Evolutionary conservation across 64 coral and sea anemone genomes (phyloP).

Genomic region (Anthopleura sola): DNA sequence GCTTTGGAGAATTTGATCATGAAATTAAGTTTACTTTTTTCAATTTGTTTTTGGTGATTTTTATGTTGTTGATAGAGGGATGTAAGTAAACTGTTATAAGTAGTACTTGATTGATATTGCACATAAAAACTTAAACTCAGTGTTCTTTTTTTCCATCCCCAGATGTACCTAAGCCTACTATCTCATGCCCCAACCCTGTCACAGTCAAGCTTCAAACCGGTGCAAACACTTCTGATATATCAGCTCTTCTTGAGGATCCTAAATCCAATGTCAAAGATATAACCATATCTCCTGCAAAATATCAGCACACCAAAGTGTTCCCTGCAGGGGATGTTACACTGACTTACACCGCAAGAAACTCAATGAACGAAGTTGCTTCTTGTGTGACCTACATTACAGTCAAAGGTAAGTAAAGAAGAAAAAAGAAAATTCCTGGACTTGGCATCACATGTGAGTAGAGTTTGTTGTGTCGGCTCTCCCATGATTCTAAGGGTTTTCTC

Average conservation of each 20-base stretch:
- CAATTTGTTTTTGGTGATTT: neutral
- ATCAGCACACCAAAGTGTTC: conserved; percentile 25
- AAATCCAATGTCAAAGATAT: conserved; percentile 29
- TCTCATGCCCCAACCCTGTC: conserved; percentile 32
- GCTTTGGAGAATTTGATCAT: too few relatives aligned
- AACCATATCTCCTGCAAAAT: conserved; percentile 25
- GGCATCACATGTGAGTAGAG: too few relatives aligned
- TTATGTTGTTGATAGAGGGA: too few relatives aligned
- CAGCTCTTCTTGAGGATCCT: conserved; percentile 35
- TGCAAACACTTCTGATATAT: conserved; percentile 35
- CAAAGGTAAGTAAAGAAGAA: neutral
- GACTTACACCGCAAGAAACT: conserved; percentile 45
- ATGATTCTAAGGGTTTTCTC: too few relatives aligned
- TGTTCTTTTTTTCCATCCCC: neutral
- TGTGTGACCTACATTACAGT: neutral
- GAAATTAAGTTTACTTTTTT: neutral
- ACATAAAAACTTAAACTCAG: too few relatives aligned
- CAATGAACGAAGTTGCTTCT: neutral
- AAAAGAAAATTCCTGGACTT: neutral
- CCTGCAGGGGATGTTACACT: conserved; percentile 35
- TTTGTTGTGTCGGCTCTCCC: too few relatives aligned
- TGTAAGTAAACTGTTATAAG: too few relatives aligned
- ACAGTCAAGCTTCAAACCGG: conserved; percentile 18
- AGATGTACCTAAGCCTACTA: conserved; percentile 25
- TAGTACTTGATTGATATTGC: too few relatives aligned